Base-by-base conservation (phyloP, 35 echinoderm and acorn worm species). In the Ptychodera flava region DNA sequence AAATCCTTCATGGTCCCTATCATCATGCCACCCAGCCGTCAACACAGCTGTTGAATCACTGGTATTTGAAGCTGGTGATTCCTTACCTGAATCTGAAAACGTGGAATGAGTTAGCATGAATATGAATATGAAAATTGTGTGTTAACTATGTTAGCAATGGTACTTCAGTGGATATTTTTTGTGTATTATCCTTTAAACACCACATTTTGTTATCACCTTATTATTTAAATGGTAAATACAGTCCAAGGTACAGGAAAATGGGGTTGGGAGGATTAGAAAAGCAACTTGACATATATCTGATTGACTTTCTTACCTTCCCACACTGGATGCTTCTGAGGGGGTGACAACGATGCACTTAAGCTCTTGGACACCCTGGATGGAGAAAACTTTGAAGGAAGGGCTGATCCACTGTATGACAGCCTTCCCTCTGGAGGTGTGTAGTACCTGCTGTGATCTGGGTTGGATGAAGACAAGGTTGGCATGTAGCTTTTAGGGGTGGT, bases 31-130 rank as follows among this genome's bases (percentile, higher is more conserved):
- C 16, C 82, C 82, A 10, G 82, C 82, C 10, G 82, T 83, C 35
- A 83, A 83, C 33, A 83, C 37, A n/a, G 82, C 82, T n/a, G 82
- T 83, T 1, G 82, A 83, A n/a, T 83, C 82, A 28, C 80, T 81
- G 31, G 35, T 81, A 28, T 81, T 34, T 1, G 82, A 83, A 30
- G 33, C 35, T 16, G 82, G 82, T 0, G 82, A 83, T 35, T 36
- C 45, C 22, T 64, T n/a, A n/a, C n/a, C n/a, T n/a, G n/a, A n/a
- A n/a, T n/a, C n/a, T n/a, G n/a, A n/a, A n/a, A n/a, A n/a, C n/a
- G n/a, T n/a, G n/a, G n/a, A n/a, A n/a, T n/a, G n/a, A n/a, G n/a
- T n/a, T n/a, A n/a, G n/a, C n/a, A n/a, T n/a, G n/a, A n/a, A n/a
- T n/a, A n/a, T n/a, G n/a, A n/a, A n/a, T n/a, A n/a, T n/a, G n/a